phyloP scores from a whole-genome alignment of 2,113 vertebrate genomes.

The Mystacornis crossleyi region DNA sequence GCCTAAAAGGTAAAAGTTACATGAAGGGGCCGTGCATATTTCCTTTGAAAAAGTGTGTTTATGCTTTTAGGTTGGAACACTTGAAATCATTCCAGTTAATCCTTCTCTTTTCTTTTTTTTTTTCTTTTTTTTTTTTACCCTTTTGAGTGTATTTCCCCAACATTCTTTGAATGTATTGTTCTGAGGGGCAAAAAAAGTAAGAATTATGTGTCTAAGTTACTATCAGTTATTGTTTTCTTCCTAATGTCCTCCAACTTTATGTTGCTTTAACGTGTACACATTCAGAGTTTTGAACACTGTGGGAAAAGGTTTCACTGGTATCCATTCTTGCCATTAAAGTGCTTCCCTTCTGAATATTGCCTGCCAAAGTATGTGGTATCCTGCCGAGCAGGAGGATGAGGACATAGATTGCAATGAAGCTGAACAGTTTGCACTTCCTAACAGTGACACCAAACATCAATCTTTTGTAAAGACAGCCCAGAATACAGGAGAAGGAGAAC shows the following conservation, averaged over 20 bases:
- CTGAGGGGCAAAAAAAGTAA: neutral
- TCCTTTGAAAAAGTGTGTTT: neutral
- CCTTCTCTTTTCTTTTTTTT: neutral
- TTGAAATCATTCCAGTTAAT: neutral
- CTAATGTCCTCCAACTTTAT: conserved; percentile 13
- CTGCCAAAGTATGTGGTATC: conserved; percentile 90
- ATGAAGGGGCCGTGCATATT: neutral
- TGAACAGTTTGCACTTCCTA: conserved; percentile 90
- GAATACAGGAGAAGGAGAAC: conserved; percentile 68
- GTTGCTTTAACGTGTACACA: conserved; percentile 46
- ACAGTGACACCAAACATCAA: conserved; percentile 90
- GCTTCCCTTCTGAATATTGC: conserved; percentile 84
- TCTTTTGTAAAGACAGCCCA: conserved; percentile 82
- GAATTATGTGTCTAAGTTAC: neutral
- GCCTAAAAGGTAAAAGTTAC: neutral
- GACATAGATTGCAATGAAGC: conserved; percentile 88
- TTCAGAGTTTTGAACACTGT: conserved; percentile 72
- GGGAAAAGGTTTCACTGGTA: conserved; percentile 83
- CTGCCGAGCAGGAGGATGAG: conserved; percentile 84
- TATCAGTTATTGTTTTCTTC: conserved; percentile 39
- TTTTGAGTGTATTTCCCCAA: neutral
- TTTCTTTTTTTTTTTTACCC: neutral
- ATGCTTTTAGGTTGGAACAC: neutral
- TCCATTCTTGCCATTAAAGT: conserved; percentile 84
- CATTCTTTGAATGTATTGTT: neutral